Conservation (phyloP, 2,797 vertebrate species). For the Melanotaenia nigrans region DNA sequence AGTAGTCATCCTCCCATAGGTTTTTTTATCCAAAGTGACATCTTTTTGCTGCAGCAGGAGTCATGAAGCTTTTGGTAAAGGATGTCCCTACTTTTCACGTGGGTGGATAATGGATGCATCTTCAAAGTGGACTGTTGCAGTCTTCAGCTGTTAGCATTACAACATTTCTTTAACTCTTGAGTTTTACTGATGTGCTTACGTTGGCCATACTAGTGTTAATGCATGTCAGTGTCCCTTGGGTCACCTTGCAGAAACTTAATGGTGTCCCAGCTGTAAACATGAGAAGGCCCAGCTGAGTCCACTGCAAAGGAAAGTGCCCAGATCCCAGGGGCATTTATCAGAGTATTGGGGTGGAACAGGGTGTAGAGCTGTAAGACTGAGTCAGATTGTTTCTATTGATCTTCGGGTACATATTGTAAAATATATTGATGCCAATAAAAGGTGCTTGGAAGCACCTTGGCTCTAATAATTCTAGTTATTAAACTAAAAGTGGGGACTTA, state of each 20-base stretch:
- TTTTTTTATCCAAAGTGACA: too few relatives aligned
- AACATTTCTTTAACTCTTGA: neutral
- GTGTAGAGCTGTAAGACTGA: conserved; percentile 31
- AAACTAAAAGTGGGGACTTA: neutral
- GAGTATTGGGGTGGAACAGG: conserved; percentile 45
- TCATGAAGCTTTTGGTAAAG: too few relatives aligned
- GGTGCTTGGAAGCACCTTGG: too few relatives aligned
- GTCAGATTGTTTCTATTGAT: conserved; percentile 38
- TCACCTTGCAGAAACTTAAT: conserved; percentile 64
- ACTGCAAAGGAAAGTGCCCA: conserved; percentile 64
- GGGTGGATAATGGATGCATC: too few relatives aligned
- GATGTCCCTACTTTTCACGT: too few relatives aligned
- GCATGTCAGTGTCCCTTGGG: conserved; percentile 32
- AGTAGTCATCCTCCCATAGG: too few relatives aligned
- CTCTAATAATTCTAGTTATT: too few relatives aligned
- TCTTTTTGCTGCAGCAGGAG: too few relatives aligned
- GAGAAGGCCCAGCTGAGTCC: conserved; percentile 58
- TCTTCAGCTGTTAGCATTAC: neutral
- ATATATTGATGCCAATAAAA: conserved; percentile 1
- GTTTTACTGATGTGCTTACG: neutral
- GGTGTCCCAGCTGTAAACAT: conserved; percentile 71
- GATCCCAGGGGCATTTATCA: conserved; percentile 42
- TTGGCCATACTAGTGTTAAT: conserved; percentile 1
- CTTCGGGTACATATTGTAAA: neutral
- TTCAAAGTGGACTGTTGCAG: too few relatives aligned